These are phyloP conservation scores for Thalassoma bifasciatum DNA, from an alignment of 2,113 vertebrate genomes.

Conservation along the genomic window DNA sequence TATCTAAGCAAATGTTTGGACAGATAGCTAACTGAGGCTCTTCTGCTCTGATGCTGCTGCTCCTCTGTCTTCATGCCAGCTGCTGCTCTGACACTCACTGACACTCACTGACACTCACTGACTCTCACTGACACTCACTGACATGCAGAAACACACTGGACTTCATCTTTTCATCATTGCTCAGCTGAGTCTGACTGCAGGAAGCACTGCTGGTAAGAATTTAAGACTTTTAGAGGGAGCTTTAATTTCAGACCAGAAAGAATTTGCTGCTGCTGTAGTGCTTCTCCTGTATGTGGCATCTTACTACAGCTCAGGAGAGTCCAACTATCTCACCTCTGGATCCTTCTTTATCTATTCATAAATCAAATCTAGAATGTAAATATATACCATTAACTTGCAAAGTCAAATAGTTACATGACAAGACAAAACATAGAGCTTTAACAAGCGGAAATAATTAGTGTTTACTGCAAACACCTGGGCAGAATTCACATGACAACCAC, in stretches of 20 bases:
- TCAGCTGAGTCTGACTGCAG: constrained; percentile 39
- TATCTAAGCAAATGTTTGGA: constrained; percentile 65
- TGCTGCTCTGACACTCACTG: neutral
- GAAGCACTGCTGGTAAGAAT: constrained; percentile 47
- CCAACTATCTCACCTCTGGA: too few relatives aligned
- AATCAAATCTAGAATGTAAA: too few relatives aligned
- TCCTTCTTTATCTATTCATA: too few relatives aligned
- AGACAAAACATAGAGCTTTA: too few relatives aligned
- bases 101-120: constrained; percentile 20
- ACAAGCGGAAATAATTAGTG: too few relatives aligned
- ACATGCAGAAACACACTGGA: constrained; percentile 24
- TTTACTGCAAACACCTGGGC: too few relatives aligned
- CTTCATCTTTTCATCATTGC: constrained; percentile 13
- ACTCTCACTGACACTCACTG: neutral
- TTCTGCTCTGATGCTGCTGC: constrained; percentile 4
- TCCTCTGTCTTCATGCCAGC: neutral
- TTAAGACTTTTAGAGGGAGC: neutral
- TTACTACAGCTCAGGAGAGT: too few relatives aligned
- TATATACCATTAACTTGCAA: too few relatives aligned
- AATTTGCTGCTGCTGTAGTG: neutral
- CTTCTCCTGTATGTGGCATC: neutral
- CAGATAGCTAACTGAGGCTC: constrained; percentile 22
- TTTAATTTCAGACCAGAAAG: too few relatives aligned
- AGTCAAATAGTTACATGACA: too few relatives aligned
- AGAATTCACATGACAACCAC: neutral